Evolutionary conservation across 2,888 invertebrate genomes (phyloP), one percentile per base, ranked within the genome.

Genomic region (Drosophila mettleri): DNA sequence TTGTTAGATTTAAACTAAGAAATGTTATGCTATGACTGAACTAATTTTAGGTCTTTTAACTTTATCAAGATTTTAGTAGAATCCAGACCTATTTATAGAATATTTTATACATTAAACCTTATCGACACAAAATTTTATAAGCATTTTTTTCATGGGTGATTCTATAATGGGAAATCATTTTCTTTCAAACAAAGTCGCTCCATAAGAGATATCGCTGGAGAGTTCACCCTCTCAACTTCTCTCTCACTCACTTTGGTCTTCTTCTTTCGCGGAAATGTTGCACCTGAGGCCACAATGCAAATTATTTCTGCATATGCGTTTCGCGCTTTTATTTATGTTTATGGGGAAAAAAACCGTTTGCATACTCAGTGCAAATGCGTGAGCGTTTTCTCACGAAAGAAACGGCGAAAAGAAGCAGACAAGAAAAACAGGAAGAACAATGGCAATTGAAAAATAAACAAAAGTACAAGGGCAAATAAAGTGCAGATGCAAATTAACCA

Each of bases 401-500:
- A 69, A 49, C 31, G 39, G 20, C 18, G n/a, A 29, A 6, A 41
- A 34, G 27, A 49, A 34, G 16, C 12, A 16, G 10, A 24, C n/a
- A n/a, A 22, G 16, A 16, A 31, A 14, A 22, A 38, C 20, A 33
- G 16, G 27, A 39, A 31, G 24, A 57, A 48, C 43, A 43, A 24
- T 24, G 16, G 27, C 22, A 46, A 27, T 34, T 18, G 16, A 58
- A 49, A 62, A 39, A 63, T 31, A 57, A 57, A 46, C 27, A 33
- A 16, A 33, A 27, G n/a, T 16, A 27, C 63, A 63, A 51, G 63
- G 63, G 49, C 59, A 63, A 41, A 49, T 59, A 33, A 39, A 39
- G 45, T 43, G 52, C 45, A 74, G 36, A 73, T 69, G 51, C 63
- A 74, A 73, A 63, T 63, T 69, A 69, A 59, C 70, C 62, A 54